Base-by-base conservation (phyloP, 2,113 vertebrate genomes). In the Strix uralensis region DNA sequence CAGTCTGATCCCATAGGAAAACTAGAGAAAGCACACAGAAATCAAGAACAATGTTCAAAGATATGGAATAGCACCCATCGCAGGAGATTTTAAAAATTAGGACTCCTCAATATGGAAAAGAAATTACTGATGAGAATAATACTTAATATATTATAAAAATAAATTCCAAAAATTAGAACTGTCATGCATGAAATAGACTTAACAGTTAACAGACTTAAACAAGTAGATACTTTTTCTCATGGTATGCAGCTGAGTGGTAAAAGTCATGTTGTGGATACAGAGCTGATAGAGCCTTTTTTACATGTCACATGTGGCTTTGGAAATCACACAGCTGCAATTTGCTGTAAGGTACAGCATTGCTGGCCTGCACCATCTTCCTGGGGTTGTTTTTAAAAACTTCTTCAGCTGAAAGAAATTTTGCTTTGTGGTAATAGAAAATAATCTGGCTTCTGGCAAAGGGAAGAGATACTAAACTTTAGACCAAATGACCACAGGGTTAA, bases 1-100 rank as follows among this genome's bases (percentile, higher is more conserved):
- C 5, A 46, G 9, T 52, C 21, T 20, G 1, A 2, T 58, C 7
- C 6, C 4, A 38, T 42, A 32, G 0, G 0, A 71, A 87, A 65
- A 83, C 7, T 10, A 58, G 6, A 69, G 23, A n/a, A 86, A 78
- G 1, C 5, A 78, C 13, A 47, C 2, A 32, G 22, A 80, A 67
- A 55, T 58, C 16, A 69, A 72, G 29, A 65, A 52, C 10, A 65
- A 7, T 1, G 1, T 58, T n/a, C 16, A 62, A 36, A 58, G 7
- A 18, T 30, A 30, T 6, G 3, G 46, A 93, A 58, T 23, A 79
- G 3, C 14, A 30, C 13, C 3, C 10, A 7, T 73, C 44, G 66
- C 15, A 57, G 15, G 42, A 82, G 14, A 47, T 34, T 82, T 42
- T 73, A 52, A 42, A 88, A 72, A 18, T n/a, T 57, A 65, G 10